A percentile compares a stretch with the other conserved stretches of the same genome.
Conservation (phyloP, 2,113 vertebrate genomes). For the human (Homo sapiens) region DNA sequence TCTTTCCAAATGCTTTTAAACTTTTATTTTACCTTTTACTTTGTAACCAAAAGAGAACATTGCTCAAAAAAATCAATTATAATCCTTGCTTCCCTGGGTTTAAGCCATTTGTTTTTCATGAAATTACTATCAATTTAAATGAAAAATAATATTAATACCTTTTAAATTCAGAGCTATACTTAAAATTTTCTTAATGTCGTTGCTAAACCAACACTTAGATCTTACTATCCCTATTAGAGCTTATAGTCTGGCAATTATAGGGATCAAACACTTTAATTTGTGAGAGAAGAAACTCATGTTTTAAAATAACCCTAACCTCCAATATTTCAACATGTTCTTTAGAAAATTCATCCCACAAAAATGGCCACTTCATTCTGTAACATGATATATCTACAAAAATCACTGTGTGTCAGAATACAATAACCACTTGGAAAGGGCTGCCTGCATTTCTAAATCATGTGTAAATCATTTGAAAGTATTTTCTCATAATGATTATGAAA, state of each 20-base stretch:
- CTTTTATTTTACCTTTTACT: not conserved
- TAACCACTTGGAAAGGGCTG: not conserved
- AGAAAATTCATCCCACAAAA: conserved; percentile 39
- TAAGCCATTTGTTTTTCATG: not conserved
- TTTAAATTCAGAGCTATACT: not conserved
- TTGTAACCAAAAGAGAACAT: conserved; percentile 29
- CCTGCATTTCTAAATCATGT: not conserved
- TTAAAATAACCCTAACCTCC: not conserved
- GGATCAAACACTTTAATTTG: not conserved
- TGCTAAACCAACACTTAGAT: not conserved
- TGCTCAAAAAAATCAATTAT: conserved; percentile 10
- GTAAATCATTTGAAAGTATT: not conserved
- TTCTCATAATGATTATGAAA: not conserved
- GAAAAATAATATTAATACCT: not conserved
- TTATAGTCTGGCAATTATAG: not conserved
- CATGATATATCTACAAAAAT: not conserved
- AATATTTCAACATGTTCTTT: conserved; percentile 31
- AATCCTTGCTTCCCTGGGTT: not conserved
- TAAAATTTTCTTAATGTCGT: conserved; percentile 9
- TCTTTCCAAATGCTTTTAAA: conserved; percentile 34
- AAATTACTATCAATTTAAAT: not conserved
- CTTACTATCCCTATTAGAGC: not conserved
- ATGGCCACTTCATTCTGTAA: not conserved
- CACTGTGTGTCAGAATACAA: not conserved
- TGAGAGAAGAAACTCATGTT: not conserved